Percentiles rank a stretch among this genome's conserved stretches.
Conservation (phyloP, 1,140 invertebrate species). For the Brachionus asplanchnoidis region DNA sequence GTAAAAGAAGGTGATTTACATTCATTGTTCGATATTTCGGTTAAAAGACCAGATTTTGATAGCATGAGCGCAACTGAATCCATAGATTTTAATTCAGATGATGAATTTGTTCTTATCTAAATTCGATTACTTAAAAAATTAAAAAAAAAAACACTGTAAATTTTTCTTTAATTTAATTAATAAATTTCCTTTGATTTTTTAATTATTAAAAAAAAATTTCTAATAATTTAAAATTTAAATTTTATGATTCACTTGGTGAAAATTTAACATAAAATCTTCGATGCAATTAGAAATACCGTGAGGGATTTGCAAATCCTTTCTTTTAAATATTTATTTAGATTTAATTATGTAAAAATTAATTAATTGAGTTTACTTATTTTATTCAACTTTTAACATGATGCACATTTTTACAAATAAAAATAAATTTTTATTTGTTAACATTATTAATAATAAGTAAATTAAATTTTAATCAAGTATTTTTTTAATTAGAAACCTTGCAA, state of each 20-base stretch:
- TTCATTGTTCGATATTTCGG: slow-evolving; percentile 29
- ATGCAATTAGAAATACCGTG: background rate
- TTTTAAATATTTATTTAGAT: no score
- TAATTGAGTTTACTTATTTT: no score
- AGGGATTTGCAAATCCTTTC: background rate
- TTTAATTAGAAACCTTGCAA: background rate
- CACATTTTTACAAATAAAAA: no score
- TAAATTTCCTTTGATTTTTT: background rate
- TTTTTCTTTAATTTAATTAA: background rate
- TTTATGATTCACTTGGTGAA: background rate
- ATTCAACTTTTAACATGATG: no score
- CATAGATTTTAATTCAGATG: slow-evolving; percentile 11
- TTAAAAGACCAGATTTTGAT: slow-evolving; percentile 40
- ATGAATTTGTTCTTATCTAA: slow-evolving; percentile 40
- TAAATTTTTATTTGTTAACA: no score
- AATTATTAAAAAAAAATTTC: background rate
- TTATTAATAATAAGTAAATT: no score
- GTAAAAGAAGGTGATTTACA: slow-evolving; percentile 36
- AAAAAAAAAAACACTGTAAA: background rate
- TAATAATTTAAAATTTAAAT: background rate
- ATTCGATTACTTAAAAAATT: background rate
- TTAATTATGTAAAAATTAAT: no score
- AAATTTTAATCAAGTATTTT: background rate
- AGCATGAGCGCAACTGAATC: background rate
- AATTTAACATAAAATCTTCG: background rate